Evolutionary conservation across 2,888 invertebrate species (phyloP).

Genomic region (Agrypnus murinus): DNA sequence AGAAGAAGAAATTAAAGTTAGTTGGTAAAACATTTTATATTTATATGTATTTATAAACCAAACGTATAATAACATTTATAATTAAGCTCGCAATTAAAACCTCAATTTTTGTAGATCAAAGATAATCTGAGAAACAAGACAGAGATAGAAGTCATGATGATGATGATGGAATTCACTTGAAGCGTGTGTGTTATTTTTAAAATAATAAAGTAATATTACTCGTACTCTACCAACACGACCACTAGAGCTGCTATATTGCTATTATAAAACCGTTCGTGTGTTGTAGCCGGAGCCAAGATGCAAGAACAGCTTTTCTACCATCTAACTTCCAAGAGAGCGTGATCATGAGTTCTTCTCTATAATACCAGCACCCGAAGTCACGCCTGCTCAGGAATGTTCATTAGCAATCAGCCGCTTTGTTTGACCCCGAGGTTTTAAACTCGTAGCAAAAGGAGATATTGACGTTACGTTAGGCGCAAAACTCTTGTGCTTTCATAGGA

Average conservation of each 20-base stretch:
- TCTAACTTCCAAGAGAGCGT: conserved; percentile 23
- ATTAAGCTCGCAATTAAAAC: conserved; percentile 16
- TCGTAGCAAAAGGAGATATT: conserved; percentile 54
- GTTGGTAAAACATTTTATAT: conserved; percentile 12
- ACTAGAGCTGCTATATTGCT: background rate
- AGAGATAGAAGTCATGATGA: too few species aligned
- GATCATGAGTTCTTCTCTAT: conserved; percentile 19
- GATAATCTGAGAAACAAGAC: conserved; percentile 4
- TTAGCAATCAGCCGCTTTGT: conserved; percentile 60
- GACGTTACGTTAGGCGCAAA: conserved; percentile 48
- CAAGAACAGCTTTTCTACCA: background rate
- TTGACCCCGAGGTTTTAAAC: conserved; percentile 57
- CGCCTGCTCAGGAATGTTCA: conserved; percentile 61
- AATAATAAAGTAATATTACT: conserved; percentile 4
- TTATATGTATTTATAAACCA: conserved; percentile 10
- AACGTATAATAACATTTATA: too few species aligned
- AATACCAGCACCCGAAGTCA: conserved; percentile 52
- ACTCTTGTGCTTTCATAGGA: too few species aligned
- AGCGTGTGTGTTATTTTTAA: conserved; percentile 16
- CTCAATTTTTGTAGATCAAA: background rate
- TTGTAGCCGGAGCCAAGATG: conserved; percentile 3
- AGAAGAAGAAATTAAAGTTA: conserved; percentile 17
- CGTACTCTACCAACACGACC: background rate
- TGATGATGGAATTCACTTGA: conserved; percentile 4
- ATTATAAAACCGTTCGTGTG: background rate